phyloP scores from a whole-genome alignment of 1,140 invertebrate species.

The Drosophila yakuba region DNA sequence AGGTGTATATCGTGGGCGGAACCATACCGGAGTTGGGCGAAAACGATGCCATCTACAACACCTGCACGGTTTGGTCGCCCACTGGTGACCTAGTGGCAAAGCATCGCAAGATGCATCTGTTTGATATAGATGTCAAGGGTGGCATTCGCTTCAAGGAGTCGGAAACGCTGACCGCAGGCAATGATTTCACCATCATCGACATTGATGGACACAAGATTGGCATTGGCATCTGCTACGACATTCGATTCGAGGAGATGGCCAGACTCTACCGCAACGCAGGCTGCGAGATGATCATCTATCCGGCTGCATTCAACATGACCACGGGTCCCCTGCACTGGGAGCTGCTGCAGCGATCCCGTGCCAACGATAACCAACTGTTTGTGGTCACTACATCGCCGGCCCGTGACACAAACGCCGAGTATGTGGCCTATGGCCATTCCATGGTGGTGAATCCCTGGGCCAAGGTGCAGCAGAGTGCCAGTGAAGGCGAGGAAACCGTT shows the following conservation, averaged over 20 bases:
- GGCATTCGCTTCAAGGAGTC: slow-evolving; percentile 98
- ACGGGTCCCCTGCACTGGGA: slow-evolving; percentile 98
- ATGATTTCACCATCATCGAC: slow-evolving; percentile 91
- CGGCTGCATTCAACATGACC: slow-evolving; percentile 98
- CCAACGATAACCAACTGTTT: slow-evolving; percentile 93
- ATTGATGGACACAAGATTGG: slow-evolving; percentile 92
- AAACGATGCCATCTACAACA: slow-evolving; percentile 92
- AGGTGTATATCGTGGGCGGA: slow-evolving; percentile 94
- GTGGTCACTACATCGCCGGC: slow-evolving; percentile 92
- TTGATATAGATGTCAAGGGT: slow-evolving; percentile 97
- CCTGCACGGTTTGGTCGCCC: slow-evolving; percentile 94
- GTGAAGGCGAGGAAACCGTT: slow-evolving; percentile 89
- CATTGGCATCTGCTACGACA: slow-evolving; percentile 97
- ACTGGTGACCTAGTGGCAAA: slow-evolving; percentile 90
- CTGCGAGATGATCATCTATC: slow-evolving; percentile 94
- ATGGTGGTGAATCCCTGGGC: slow-evolving; percentile 95
- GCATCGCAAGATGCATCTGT: slow-evolving; percentile 95
- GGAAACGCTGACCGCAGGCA: slow-evolving; percentile 91
- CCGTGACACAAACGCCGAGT: slow-evolving; percentile 89
- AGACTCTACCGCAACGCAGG: slow-evolving; percentile 92
- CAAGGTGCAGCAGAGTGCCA: slow-evolving; percentile 89
- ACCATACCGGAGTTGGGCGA: slow-evolving; percentile 92
- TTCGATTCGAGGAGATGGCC: slow-evolving; percentile 96
- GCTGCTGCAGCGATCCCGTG: slow-evolving; percentile 91
- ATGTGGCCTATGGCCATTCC: slow-evolving; percentile 96